phyloP scores from a whole-genome alignment of 2,888 invertebrate genomes.

The Drosophila prostipennis region DNA sequence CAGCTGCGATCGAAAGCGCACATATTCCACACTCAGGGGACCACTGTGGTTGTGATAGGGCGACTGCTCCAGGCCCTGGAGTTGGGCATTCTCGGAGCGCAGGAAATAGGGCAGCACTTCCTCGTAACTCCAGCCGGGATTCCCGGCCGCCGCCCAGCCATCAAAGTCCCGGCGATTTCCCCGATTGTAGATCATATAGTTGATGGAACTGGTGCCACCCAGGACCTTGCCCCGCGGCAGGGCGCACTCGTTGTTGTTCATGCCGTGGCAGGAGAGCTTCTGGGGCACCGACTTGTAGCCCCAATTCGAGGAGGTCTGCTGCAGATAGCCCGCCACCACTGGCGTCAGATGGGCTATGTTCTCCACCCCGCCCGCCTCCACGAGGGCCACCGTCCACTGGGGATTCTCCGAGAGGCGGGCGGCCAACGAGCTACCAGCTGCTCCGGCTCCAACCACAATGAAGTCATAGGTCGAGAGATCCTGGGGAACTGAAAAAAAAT shows the following conservation, averaged over 20 bases:
- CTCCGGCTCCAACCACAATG: conserved; percentile 93
- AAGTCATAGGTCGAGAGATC: conserved; percentile 90
- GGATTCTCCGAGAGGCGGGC: conserved; percentile 83
- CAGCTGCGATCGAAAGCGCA: conserved; percentile 85
- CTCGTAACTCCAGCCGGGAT: conserved; percentile 89
- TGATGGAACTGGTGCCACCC: conserved; percentile 87
- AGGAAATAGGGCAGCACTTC: conserved; percentile 87
- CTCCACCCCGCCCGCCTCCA: conserved; percentile 85
- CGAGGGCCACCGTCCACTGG: conserved; percentile 84
- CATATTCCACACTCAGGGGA: conserved; percentile 87
- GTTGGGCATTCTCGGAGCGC: conserved; percentile 85
- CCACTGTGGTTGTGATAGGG: conserved; percentile 87
- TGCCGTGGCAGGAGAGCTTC: conserved; percentile 86
- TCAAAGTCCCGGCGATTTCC: conserved; percentile 91
- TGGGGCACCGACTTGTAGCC: conserved; percentile 89
- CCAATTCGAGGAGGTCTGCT: conserved; percentile 87
- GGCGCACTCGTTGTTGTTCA: conserved; percentile 82
- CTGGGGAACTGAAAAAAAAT: conserved; percentile 50
- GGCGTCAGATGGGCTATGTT: conserved; percentile 80
- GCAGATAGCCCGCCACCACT: conserved; percentile 74
- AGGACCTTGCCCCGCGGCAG: conserved; percentile 86
- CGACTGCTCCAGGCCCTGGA: conserved; percentile 84
- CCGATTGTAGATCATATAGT: conserved; percentile 90
- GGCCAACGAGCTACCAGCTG: conserved; percentile 88
- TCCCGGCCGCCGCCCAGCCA: conserved; percentile 88